A percentile compares a stretch with the other conserved stretches of the same genome.
phyloP scores from a whole-genome alignment of 1,140 invertebrate genomes.

The Cherax destructor region DNA sequence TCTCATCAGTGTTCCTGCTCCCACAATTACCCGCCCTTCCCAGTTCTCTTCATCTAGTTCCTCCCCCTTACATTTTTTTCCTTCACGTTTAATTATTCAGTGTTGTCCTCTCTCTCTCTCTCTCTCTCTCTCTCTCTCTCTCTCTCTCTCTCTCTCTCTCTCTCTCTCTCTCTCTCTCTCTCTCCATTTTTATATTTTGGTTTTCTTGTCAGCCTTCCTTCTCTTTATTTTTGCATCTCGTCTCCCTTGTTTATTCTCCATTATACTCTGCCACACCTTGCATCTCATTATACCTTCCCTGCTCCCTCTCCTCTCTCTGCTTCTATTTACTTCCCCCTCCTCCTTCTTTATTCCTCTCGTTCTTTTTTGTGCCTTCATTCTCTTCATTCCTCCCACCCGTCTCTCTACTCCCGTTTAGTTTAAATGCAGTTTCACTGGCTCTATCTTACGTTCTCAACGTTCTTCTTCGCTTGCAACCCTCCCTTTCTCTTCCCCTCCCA shows the following conservation, averaged over 20 bases:
- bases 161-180: constrained; percentile 24
- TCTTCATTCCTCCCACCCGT: not conserved
- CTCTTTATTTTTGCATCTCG: not conserved
- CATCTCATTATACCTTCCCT: no score
- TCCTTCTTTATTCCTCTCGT: not conserved
- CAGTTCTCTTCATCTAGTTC: no score
- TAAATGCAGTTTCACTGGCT: not conserved
- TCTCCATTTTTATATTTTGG: not conserved
- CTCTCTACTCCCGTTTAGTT: not conserved
- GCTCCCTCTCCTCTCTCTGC: not conserved
- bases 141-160: not conserved
- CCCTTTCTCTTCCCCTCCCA: not conserved
- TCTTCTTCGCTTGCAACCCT: not conserved
- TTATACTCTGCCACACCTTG: no score
- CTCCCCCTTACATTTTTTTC: no score
- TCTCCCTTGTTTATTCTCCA: not conserved
- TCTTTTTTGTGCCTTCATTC: not conserved
- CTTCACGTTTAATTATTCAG: no score
- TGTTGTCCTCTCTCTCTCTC: not conserved
- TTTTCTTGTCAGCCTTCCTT: not conserved
- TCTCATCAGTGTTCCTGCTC: no score
- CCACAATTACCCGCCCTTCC: no score
- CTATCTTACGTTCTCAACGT: not conserved
- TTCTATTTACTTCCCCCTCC: not conserved
- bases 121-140: not conserved